phyloP scores from a whole-genome alignment of 2,888 invertebrate species.

The Drosophila cognata region DNA sequence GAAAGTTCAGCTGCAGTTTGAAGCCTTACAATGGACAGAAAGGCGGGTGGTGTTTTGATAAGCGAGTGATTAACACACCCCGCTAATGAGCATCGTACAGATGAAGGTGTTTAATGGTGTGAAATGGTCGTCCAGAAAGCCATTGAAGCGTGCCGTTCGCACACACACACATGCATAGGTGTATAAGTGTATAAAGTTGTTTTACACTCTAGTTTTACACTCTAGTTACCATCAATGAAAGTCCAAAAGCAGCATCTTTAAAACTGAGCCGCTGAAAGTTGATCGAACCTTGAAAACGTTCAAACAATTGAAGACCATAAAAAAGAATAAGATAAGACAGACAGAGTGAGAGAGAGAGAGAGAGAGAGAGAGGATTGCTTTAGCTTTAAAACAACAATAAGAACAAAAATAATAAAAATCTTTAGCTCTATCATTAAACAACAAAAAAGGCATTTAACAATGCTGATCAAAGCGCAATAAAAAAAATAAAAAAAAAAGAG shows the following conservation, averaged over 20 bases:
- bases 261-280: constrained; percentile 50
- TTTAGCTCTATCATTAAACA: constrained; percentile 65
- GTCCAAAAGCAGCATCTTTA: constrained; percentile 37
- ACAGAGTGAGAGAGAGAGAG: not conserved
- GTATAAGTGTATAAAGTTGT: not conserved
- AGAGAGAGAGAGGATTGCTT: constrained; percentile 5
- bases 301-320: constrained; percentile 50
- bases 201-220: constrained; percentile 57
- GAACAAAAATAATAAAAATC: constrained; percentile 26
- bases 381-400: constrained; percentile 26
- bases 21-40: constrained; percentile 2
- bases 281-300: constrained; percentile 75
- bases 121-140: constrained; percentile 51
- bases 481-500: constrained; percentile 15
- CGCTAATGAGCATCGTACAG: constrained; percentile 42
- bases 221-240: constrained; percentile 61
- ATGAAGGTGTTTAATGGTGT: constrained; percentile 47
- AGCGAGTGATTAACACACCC: constrained; percentile 60
- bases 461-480: constrained; percentile 42
- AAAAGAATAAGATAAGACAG: constrained; percentile 25
- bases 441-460: constrained; percentile 42
- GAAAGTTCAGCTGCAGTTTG: constrained; percentile 41
- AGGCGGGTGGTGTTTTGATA: constrained; percentile 50
- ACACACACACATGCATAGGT: constrained; percentile 11
- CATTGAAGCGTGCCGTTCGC: constrained; percentile 63